phyloP scores from a whole-genome alignment of 2,888 invertebrate genomes.

The Tupiocoris notatus region DNA sequence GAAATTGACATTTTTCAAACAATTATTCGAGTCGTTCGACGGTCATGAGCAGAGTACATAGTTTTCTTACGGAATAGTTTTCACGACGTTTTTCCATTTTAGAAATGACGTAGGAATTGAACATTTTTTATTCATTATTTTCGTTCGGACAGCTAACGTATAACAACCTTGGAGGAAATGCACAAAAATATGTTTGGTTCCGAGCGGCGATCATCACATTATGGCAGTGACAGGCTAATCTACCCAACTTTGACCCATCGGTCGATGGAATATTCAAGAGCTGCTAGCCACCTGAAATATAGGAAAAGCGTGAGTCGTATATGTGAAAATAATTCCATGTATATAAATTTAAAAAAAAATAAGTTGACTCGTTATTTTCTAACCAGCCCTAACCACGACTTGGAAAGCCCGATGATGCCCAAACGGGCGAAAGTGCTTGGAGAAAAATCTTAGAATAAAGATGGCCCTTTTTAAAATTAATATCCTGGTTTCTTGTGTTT shows the following conservation, averaged over 20 bases:
- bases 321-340: too few relatives aligned
- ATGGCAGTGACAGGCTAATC: conserved; percentile 45
- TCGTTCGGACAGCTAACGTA: background rate
- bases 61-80: background rate
- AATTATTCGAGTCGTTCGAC: background rate
- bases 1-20: background rate
- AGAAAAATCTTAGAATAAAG: too few relatives aligned
- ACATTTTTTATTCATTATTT: background rate
- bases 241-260: conserved; percentile 61
- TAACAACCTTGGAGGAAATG: conserved; percentile 40
- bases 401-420: too few relatives aligned
- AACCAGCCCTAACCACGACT: too few relatives aligned
- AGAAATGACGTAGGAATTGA: background rate
- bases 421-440: too few relatives aligned
- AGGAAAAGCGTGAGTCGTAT: too few relatives aligned
- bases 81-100: background rate
- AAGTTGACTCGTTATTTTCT: too few relatives aligned
- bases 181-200: conserved; percentile 42
- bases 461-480: too few relatives aligned
- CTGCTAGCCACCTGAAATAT: conserved; percentile 81
- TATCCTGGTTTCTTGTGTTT: too few relatives aligned
- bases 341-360: too few relatives aligned
- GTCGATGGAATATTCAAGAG: conserved; percentile 91
- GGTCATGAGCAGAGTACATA: background rate
- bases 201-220: conserved; percentile 37